phyloP scores from a whole-genome alignment of 2,797 vertebrate species.

The Myotis vivesi region DNA sequence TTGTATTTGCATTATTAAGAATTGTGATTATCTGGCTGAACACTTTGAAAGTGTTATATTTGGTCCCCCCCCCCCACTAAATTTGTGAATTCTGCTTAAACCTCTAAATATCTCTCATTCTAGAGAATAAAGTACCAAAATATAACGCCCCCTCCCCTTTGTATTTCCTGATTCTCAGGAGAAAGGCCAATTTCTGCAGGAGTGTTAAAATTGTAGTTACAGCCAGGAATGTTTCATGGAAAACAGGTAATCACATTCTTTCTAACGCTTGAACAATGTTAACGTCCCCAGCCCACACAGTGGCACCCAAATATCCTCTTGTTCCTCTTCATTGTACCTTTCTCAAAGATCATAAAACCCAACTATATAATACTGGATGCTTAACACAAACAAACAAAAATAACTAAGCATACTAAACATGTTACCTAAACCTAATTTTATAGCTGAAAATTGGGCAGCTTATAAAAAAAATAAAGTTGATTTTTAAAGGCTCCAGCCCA shows the following conservation, averaged over 20 bases:
- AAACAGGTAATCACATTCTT: constrained; percentile 56
- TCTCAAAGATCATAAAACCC: constrained; percentile 51
- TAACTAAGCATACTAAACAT: constrained; percentile 57
- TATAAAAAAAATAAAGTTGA: constrained; percentile 54
- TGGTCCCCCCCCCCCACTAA: neutral
- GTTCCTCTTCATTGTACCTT: constrained; percentile 9
- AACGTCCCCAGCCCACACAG: neutral
- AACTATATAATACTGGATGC: constrained; percentile 53
- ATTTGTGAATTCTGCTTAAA: constrained; percentile 50
- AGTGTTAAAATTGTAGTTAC: neutral
- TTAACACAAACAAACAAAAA: constrained; percentile 65
- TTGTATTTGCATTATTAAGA: constrained; percentile 52
- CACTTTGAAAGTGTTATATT: neutral
- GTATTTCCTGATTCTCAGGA: constrained; percentile 28
- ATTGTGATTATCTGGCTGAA: constrained; percentile 44
- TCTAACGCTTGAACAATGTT: neutral
- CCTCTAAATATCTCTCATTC: neutral
- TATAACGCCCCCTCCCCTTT: neutral
- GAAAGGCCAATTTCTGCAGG: constrained; percentile 24
- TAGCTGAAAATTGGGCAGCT: constrained; percentile 71
- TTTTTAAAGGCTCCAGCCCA: constrained; percentile 70
- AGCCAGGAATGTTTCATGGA: neutral
- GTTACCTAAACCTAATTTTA: constrained; percentile 71
- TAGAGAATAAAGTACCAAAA: neutral
- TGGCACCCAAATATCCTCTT: neutral